Base-by-base conservation (phyloP, 2,797 vertebrate genomes). In the Sternarchorhynchus goeldii region DNA sequence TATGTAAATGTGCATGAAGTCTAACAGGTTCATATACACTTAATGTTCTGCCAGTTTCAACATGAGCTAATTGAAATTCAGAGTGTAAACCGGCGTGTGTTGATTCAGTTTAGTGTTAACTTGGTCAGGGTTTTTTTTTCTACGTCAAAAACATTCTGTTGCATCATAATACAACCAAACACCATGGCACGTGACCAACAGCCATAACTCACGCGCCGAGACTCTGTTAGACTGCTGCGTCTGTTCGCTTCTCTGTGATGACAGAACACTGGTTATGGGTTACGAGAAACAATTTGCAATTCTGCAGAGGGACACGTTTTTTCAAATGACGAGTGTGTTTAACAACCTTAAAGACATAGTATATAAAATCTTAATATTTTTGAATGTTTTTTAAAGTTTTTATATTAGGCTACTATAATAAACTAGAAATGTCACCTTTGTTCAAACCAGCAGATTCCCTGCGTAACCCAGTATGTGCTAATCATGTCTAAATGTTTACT, bases 31-130 rank as follows among this genome's bases (percentile, higher is more conserved):
- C 39, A 77, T 32, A n/a, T 41, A n/a, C 65, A 70, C 66, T 50
- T 77, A 16, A 62, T 4, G 41, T 62, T 36, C 66, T 70, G 75
- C 66, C 75, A 70, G 57, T 21, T 62, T 67, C 75, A 60, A 69
- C 57, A 8, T 7, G 34, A 7, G 6, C 45, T 50, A 50, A 50
- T 62, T 31, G 10, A 16, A 10, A 62, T 62, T 62, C 59, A 62
- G 20, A 6, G 25, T 16, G 25, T 2, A 1, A 25, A 17, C 10
- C 3, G 3, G 14, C 1, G 10, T 31, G 59, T 31, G 59, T 62
- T 25, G 20, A 7, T 60, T 29, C 58, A 29, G 21, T 25, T 62
- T 25, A 16, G 25, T 29, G 20, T 62, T 16, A 29, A 32, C 59
- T 62, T 25, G 59, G 16, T 17, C 59, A 31, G 59, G 57, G 3